Evolutionary conservation across 2,888 invertebrate species (phyloP), one percentile per base, ranked within the genome.

Genomic region (Andricus curvator): DNA sequence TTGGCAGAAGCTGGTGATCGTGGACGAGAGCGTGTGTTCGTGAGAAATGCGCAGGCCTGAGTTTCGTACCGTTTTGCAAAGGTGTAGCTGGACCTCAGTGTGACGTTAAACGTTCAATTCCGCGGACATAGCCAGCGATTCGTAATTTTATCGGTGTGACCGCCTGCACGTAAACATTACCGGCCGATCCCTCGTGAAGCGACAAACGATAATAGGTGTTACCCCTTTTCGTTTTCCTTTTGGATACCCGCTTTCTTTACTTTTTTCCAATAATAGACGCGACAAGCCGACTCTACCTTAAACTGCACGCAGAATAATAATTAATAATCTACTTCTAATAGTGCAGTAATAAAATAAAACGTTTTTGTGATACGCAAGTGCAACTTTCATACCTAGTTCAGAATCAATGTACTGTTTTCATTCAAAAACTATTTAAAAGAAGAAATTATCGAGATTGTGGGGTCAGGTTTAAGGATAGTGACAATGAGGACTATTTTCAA

Each of bases 31-130:
- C 80, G 79, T 79, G 79, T 33, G 78, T 81, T 82, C 77, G 80
- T 81, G 81, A 78, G 77, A 77, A 84, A 74, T 78, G 89, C 90
- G 90, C 90, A 89, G 87, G 84, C 89, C 88, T 89, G 85, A 81
- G 82, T 80, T 83, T 84, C 81, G 81, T 82, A 85, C 85, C 82
- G 80, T 84, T 86, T 86, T 84, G 81, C 85, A 84, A 90, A 88
- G 88, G 89, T 89, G 85, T 86, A 88, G 85, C 88, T 87, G 80
- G 79, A 80, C 80, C 81, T 91, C 91, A 92, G 92, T 92, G 84
- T 87, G 90, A 90, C 89, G 89, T 88, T 88, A 87, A 89, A 87
- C 90, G 89, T 88, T 88, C 86, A 86, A 88, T 89, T 89, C 82
- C 85, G 86, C 88, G 88, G 89, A 86, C 86, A 74, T 56, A 74